A percentile compares a stretch with the other conserved stretches of the same genome.
phyloP scores from a whole-genome alignment of 2,888 invertebrate species.

The Chloroclystis v-ata region DNA sequence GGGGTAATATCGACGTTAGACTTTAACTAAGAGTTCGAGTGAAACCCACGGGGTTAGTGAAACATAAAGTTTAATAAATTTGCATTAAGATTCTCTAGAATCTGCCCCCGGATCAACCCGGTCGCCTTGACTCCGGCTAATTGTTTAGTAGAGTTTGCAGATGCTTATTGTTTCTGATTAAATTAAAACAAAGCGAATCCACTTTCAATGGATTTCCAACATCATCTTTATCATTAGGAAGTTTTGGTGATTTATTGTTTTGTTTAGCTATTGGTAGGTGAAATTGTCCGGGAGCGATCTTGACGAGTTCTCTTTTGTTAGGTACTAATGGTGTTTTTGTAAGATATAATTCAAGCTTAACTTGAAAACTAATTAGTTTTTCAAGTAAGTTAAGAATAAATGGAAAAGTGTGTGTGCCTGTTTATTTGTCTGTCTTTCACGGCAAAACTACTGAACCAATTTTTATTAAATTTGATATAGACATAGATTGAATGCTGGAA shows the following conservation, averaged over 20 bases:
- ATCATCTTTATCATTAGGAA: constrained; percentile 26
- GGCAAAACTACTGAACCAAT: no score
- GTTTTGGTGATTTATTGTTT: constrained; percentile 5
- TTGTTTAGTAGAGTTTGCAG: constrained; percentile 31
- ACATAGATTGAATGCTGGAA: no score
- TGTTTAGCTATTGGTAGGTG: background rate
- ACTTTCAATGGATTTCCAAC: constrained; percentile 21
- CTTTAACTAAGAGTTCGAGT: no score
- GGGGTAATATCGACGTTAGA: no score
- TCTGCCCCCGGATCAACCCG: constrained; percentile 35
- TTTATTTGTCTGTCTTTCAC: no score
- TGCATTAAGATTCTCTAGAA: background rate
- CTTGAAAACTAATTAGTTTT: no score
- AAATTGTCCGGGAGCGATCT: background rate
- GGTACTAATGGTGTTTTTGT: no score
- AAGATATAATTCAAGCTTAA: no score
- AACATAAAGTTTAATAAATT: background rate
- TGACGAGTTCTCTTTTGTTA: background rate
- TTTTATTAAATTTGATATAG: no score
- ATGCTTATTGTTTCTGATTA: constrained; percentile 36
- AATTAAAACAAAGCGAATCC: constrained; percentile 25
- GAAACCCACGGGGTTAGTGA: background rate
- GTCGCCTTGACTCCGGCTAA: constrained; percentile 30
- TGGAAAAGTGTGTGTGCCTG: no score
- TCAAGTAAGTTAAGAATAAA: no score